A percentile compares a stretch with the other conserved stretches of the same genome.
Evolutionary conservation across 1,140 invertebrate genomes (phyloP).

Genomic region (Sogatella furcifera): DNA sequence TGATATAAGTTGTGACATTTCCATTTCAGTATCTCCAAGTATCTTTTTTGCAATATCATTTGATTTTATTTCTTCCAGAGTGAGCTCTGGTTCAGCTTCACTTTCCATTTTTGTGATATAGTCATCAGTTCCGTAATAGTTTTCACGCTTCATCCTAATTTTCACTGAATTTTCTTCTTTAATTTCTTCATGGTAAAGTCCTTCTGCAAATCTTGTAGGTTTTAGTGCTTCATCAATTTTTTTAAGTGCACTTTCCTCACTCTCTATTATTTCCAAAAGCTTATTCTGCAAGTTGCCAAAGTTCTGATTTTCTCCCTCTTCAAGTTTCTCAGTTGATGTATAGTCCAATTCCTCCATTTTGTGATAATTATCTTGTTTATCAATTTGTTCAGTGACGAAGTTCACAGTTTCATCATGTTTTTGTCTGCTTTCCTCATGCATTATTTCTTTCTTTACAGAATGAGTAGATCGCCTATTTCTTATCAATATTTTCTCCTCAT

Average conservation of each 20-base stretch:
- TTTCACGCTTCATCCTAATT: not conserved
- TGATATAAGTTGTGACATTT: slow-evolving; percentile 36
- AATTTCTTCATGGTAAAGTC: not conserved
- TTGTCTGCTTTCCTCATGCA: too few relatives aligned
- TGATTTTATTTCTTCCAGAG: not conserved
- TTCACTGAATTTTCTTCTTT: not conserved
- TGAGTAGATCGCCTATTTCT: slow-evolving; percentile 17
- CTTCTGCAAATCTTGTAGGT: not conserved
- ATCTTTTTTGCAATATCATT: slow-evolving; percentile 2
- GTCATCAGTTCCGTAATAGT: not conserved
- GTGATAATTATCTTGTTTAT: too few relatives aligned
- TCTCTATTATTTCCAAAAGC: slow-evolving; percentile 19
- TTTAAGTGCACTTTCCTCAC: slow-evolving; percentile 21
- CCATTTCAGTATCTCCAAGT: slow-evolving; percentile 24
- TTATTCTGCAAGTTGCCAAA: slow-evolving; percentile 8
- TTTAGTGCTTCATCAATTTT: slow-evolving; percentile 18
- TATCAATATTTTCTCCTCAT: slow-evolving; percentile 10
- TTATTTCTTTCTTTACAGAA: slow-evolving; percentile 20
- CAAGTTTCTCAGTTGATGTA: slow-evolving; percentile 9
- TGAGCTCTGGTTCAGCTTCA: slow-evolving; percentile 2
- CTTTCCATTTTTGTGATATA: not conserved
- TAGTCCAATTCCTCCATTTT: slow-evolving; percentile 16
- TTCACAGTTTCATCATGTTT: too few relatives aligned
- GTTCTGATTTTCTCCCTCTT: too few relatives aligned
- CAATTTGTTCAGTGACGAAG: too few relatives aligned